Base-by-base conservation (phyloP, 2,888 invertebrate genomes). In the Fissipunctia ypsillon region DNA sequence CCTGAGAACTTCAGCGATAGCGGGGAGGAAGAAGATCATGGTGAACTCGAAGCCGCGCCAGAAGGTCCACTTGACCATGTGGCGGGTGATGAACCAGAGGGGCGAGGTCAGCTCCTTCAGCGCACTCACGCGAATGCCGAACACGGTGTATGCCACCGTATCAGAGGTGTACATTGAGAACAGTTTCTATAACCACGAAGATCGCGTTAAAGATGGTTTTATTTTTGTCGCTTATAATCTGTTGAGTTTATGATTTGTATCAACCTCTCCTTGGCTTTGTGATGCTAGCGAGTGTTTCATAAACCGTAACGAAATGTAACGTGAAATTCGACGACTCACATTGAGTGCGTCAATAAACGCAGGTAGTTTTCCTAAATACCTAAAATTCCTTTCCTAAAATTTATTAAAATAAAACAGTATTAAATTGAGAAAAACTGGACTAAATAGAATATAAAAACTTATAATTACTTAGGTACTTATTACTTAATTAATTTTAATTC, bases 111-210 rank as follows among this genome's bases (percentile, higher is more conserved):
- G 83, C 50, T 92, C 91, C 50, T 90, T 93, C 5, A 95, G 87
- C 1, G 87, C 90, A 76, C 94, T 94, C 56, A 92, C 90, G 59
- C 93, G 88, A 25, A 95, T 87, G 0, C 95, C 95, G 35, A 95
- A 95, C 19, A 92, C 94, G 0, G 90, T 92, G 56, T 90, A 94
- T 0, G 92, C 94, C 4, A 95, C 93, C 0, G 94, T 95, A 73
- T 95, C 95, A 0, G 95, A 94, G 1, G 95, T 83, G 82, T 94
- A 95, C 94, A 95, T 94, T 0, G 94, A 92, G 83, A 94, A 94
- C 45, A 95, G 57, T 73, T 92, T 91, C 95, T 95, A 83, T 35
- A 45, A 70, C 9, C 7, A 54, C 14, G 28, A 43, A 43, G n/a
- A 81, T 54, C 0, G 61, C 60, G 2, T 31, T 45, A 64, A 7